A percentile compares a stretch with the other conserved stretches of the same genome.
phyloP scores from a whole-genome alignment of 2,113 vertebrate genomes.

The Sturnus vulgaris region DNA sequence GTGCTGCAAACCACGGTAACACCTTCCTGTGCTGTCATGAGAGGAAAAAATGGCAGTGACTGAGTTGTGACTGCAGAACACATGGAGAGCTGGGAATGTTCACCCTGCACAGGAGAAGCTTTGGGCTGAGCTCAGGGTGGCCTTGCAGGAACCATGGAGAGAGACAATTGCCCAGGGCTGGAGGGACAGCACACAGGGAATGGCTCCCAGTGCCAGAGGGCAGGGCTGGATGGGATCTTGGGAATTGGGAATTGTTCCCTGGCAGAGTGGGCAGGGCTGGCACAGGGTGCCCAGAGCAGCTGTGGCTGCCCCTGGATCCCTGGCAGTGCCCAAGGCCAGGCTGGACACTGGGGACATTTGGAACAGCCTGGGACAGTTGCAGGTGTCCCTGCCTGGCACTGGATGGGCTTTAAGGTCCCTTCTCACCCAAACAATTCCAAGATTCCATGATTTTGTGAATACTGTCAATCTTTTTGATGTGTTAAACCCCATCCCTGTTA shows the following conservation, averaged over 20 bases:
- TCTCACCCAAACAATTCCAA: not conserved
- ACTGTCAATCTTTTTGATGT: not conserved
- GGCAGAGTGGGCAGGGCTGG: not conserved
- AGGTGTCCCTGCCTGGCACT: not conserved
- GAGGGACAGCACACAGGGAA: not conserved
- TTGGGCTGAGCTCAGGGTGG: not conserved
- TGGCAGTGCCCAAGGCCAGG: not conserved
- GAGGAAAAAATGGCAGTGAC: not conserved
- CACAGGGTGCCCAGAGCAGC: not conserved
- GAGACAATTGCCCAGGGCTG: not conserved
- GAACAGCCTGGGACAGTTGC: not conserved
- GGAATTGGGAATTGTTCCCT: not conserved
- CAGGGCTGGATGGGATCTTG: not conserved
- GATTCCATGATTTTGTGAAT: no score
- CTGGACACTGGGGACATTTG: not conserved
- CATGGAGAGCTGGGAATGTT: not conserved
- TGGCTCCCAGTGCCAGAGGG: not conserved
- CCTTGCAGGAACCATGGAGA: no score
- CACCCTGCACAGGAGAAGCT: not conserved
- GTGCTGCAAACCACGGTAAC: not conserved
- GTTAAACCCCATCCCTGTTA: not conserved
- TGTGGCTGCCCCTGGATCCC: not conserved
- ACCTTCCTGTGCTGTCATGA: not conserved
- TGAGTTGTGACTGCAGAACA: not conserved
- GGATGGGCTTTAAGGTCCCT: accelerated